phyloP scores from a whole-genome alignment of 2,797 vertebrate species.

The Discoglossus pictus region DNA sequence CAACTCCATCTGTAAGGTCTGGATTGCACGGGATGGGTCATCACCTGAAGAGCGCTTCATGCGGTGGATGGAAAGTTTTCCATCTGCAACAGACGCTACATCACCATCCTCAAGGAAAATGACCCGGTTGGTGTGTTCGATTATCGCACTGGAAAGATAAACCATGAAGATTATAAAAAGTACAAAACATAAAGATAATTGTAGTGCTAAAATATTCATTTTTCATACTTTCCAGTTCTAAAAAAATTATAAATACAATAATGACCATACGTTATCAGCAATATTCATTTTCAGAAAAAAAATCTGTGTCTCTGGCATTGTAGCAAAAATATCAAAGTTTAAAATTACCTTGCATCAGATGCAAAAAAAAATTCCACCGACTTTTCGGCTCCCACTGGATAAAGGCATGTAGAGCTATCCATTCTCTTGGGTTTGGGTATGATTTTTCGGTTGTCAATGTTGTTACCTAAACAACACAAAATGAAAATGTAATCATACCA shows the following conservation, averaged over 20 bases:
- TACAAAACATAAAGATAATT: no score
- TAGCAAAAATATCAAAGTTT: no score
- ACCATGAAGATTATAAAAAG: not conserved
- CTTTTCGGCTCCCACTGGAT: constrained; percentile 76
- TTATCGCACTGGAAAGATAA: constrained; percentile 79
- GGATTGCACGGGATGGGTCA: constrained; percentile 85
- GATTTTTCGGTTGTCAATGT: constrained; percentile 71
- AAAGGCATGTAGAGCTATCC: constrained; percentile 76
- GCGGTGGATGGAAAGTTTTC: constrained; percentile 90
- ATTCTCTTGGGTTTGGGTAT: constrained; percentile 67
- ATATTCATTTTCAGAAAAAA: no score
- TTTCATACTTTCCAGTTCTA: no score
- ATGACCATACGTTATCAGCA: no score
- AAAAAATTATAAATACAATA: no score
- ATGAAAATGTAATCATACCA: constrained; percentile 1
- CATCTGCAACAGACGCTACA: constrained; percentile 81
- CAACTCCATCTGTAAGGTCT: constrained; percentile 94
- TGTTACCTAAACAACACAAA: constrained; percentile 60
- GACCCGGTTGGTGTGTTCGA: constrained; percentile 95
- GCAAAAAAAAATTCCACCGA: constrained; percentile 95
- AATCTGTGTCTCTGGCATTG: no score
- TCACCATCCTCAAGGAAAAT: constrained; percentile 94
- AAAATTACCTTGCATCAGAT: constrained; percentile 88
- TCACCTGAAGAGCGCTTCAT: constrained; percentile 82
- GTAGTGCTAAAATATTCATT: no score